These are phyloP conservation scores for Dendropsophus ebraccatus DNA, from an alignment of 2,113 vertebrate genomes.

Conservation along the genomic window DNA sequence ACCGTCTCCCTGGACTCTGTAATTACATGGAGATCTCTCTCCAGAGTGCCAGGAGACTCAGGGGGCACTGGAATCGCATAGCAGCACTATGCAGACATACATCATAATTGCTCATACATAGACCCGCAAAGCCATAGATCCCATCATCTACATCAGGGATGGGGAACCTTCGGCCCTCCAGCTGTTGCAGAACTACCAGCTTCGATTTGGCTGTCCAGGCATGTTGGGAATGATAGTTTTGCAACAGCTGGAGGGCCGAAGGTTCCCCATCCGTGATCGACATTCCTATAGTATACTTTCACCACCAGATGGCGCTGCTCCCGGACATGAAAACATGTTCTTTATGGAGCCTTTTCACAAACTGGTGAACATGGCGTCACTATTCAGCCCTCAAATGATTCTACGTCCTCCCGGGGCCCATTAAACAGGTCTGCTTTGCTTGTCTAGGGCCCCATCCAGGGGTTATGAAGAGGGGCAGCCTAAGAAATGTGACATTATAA, in stretches of 20 bases:
- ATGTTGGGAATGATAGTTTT: too few species aligned
- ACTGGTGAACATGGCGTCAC: slow-evolving; percentile 21
- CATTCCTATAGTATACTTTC: not conserved
- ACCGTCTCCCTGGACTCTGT: slow-evolving; percentile 62
- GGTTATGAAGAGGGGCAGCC: not conserved
- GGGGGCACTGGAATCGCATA: slow-evolving; percentile 56
- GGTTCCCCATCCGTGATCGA: too few species aligned
- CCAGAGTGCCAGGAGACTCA: slow-evolving; percentile 69
- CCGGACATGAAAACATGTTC: not conserved
- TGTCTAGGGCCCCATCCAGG: not conserved
- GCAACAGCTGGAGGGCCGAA: too few species aligned
- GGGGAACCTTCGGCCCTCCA: too few species aligned
- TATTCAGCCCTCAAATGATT: slow-evolving; percentile 25
- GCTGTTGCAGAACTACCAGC: too few species aligned
- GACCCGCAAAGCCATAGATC: too few species aligned
- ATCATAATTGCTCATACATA: too few species aligned
- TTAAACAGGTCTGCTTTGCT: slow-evolving; percentile 14
- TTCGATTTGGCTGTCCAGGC: too few species aligned
- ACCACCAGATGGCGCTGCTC: slow-evolving; percentile 48
- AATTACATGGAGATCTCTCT: slow-evolving; percentile 73
- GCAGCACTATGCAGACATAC: not conserved
- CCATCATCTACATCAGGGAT: too few species aligned
- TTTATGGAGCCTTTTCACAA: not conserved
- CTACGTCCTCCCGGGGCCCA: slow-evolving; percentile 5
- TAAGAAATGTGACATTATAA: slow-evolving; percentile 20